Evolutionary conservation across 2,888 invertebrate species (phyloP), one percentile per base, ranked within the genome.

Genomic region (Dryobotodes eremita): DNA sequence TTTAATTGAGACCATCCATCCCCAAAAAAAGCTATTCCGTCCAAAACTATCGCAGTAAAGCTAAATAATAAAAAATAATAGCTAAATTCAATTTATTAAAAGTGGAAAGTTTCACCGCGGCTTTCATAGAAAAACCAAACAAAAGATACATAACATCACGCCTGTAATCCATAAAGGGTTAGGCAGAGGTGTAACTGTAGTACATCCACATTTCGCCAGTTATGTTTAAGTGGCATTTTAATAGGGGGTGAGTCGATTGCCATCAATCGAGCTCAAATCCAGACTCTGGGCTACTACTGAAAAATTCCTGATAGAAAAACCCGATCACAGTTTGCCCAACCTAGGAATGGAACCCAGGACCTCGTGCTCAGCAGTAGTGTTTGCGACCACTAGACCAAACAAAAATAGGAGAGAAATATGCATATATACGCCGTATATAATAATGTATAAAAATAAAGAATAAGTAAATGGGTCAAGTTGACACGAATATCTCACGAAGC

Each of bases 391-490:
- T 17, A n/a, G 10, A 78, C 42, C 20, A 20, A 23, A 61, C 26
- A 71, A 69, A 65, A 75, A 77, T 62, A 53, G 11, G 6, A n/a
- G n/a, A 36, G 3, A 42, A 70, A 55, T 53, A 68, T 26, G 55
- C 68, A n/a, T 31, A 31, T 2, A 31, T 4, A 77, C 0, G 23
- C 26, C 65, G 31, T 72, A 71, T 65, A 36, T 64, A 75, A 77
- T 57, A 70, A 79, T 70, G 80, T 78, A 76, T 74, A 78, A 84
- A 79, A 64, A 31, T 70, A 83, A 84, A 82, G 83, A 86, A 84
- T 88, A 86, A 85, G 74, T 85, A 89, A 92, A 86, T 89, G 85
- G 88, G 88, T 87, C 89, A 89, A 88, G 88, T 86, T 90, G 86
- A 89, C 90, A 89, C 85, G 80, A 88, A 88, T 87, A 88, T 89